Conservation (phyloP, 2,113 vertebrate genomes). For the Tursiops truncatus region DNA sequence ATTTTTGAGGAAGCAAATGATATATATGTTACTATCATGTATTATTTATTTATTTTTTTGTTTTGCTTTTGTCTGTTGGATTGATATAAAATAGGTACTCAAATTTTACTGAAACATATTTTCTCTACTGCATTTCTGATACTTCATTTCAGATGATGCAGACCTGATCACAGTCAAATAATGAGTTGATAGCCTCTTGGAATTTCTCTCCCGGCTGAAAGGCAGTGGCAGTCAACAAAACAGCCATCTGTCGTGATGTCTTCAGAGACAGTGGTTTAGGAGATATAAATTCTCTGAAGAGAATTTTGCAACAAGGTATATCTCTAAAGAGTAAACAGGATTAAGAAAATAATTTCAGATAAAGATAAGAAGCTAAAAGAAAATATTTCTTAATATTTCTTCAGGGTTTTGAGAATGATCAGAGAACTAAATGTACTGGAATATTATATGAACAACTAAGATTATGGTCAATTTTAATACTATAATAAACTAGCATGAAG, state of each 20-base stretch:
- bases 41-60: not conserved
- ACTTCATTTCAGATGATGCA: not conserved
- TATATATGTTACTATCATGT: not conserved
- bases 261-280: not conserved
- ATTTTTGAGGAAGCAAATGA: not conserved
- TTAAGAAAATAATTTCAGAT: not conserved
- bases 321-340: not conserved
- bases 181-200: not conserved
- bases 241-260: not conserved
- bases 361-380: not conserved
- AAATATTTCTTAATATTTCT: not conserved
- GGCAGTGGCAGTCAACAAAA: not conserved
- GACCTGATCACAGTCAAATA: not conserved
- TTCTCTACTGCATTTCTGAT: not conserved
- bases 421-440: not conserved
- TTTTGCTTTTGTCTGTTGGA: not conserved
- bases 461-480: not conserved
- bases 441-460: not conserved
- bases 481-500: not conserved
- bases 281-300: not conserved
- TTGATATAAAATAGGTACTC: not conserved
- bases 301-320: not conserved
- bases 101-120: not conserved
- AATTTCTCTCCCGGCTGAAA: not conserved
- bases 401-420: not conserved